Conservation (phyloP, 2,113 vertebrate genomes). For the Crotalus tigris region DNA sequence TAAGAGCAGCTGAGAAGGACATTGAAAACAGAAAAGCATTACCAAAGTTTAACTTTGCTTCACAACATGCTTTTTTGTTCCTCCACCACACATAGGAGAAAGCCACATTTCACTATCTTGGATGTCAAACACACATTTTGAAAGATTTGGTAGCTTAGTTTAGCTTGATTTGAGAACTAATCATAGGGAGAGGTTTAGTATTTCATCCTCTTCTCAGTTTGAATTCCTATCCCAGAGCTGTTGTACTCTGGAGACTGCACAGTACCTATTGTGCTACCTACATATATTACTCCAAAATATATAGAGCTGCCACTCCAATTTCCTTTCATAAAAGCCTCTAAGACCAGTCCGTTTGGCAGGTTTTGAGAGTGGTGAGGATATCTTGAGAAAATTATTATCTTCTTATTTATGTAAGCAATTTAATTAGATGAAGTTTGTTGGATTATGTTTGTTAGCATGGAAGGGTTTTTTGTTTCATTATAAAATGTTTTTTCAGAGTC, state of each 20-base stretch:
- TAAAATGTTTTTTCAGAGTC: background rate
- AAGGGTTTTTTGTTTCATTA: background rate
- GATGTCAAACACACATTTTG: background rate
- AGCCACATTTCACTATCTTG: background rate
- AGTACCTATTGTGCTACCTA: no score
- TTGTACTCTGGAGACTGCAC: background rate
- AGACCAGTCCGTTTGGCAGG: no score
- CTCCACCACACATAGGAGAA: background rate
- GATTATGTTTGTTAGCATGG: background rate
- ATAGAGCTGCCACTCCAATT: no score
- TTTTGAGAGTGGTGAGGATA: no score
- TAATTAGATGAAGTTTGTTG: no score
- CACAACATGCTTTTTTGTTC: background rate
- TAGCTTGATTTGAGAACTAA: no score
- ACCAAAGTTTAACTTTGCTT: background rate
- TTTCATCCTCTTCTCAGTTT: background rate
- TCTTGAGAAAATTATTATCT: no score
- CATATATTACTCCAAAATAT: no score
- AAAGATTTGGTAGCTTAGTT: no score
- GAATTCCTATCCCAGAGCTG: background rate
- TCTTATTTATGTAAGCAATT: no score
- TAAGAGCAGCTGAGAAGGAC: background rate
- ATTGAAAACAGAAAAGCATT: background rate
- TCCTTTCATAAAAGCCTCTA: no score
- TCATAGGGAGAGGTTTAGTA: background rate